These are phyloP conservation scores for Argyrosomus regius DNA, from an alignment of 2,797 vertebrate species.

Conservation along the genomic window DNA sequence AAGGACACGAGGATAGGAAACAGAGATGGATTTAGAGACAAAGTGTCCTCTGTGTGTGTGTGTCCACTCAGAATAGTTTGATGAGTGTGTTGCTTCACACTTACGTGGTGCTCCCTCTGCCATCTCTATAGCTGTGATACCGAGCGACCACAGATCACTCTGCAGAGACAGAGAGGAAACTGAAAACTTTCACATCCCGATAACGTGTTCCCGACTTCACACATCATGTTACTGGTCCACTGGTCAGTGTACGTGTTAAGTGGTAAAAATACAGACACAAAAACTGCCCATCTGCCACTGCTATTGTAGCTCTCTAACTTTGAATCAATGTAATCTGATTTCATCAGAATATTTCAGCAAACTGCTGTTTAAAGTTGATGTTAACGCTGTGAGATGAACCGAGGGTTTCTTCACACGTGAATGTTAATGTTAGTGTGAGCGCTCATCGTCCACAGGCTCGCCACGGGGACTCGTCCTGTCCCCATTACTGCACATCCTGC, in stretches of 20 bases:
- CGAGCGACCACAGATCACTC: conserved; percentile 98
- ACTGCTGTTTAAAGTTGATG: conserved; percentile 7
- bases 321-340: background rate
- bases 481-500: conserved; percentile 42
- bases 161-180: conserved; percentile 70
- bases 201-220: conserved; percentile 40
- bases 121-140: conserved; percentile 98
- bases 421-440: conserved; percentile 46
- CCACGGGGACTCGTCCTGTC: conserved; percentile 39
- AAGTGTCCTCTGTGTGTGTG: conserved; percentile 14
- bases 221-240: conserved; percentile 19
- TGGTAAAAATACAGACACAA: conserved; percentile 49
- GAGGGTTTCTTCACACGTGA: conserved; percentile 15
- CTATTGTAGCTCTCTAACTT: background rate
- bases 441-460: conserved; percentile 30
- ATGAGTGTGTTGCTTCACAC: conserved; percentile 70
- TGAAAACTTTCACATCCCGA: conserved; percentile 49
- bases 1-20: background rate
- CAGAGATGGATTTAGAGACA: background rate
- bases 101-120: conserved; percentile 98
- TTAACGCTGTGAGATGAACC: conserved; percentile 1
- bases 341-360: background rate
- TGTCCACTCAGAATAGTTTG: background rate
- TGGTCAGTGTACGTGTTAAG: conserved; percentile 52
- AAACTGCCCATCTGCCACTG: conserved; percentile 49